Percentiles rank a stretch among this genome's conserved stretches.
Evolutionary conservation across 2,797 vertebrate species (phyloP).

Genomic region (Avahi laniger): DNA sequence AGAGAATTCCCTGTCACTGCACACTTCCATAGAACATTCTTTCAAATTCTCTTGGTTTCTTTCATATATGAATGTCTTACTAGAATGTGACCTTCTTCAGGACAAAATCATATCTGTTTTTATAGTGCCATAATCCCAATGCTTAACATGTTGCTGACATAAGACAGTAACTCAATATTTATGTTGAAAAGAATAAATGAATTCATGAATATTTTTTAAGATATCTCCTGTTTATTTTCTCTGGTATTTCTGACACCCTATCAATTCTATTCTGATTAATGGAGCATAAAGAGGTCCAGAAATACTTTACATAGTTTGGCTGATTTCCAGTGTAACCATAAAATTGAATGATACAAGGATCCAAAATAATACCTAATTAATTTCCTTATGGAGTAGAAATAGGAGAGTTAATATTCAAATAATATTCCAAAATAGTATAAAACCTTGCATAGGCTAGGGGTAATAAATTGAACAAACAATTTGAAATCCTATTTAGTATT

Average conservation of each 20-base stretch:
- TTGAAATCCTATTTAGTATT: not conserved
- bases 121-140: not conserved
- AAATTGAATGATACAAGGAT: not conserved
- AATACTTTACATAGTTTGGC: not conserved
- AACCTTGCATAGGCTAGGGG: rapidly evolving
- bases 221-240: not conserved
- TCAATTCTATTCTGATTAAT: not conserved
- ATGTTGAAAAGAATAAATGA: not conserved
- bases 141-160: not conserved
- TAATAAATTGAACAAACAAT: not conserved
- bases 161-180: constrained; percentile 20
- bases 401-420: not conserved
- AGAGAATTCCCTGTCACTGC: not conserved
- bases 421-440: not conserved
- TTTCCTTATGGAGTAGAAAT: not conserved
- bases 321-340: not conserved
- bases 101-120: not conserved
- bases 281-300: not conserved
- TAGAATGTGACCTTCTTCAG: not conserved
- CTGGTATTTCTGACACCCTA: not conserved
- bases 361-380: not conserved
- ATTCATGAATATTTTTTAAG: not conserved
- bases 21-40: not conserved
- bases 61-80: not conserved
- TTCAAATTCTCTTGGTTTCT: not conserved